These are phyloP conservation scores for Emydocephalus ijimae DNA, from an alignment of 2,113 vertebrate species.

Conservation along the genomic window DNA sequence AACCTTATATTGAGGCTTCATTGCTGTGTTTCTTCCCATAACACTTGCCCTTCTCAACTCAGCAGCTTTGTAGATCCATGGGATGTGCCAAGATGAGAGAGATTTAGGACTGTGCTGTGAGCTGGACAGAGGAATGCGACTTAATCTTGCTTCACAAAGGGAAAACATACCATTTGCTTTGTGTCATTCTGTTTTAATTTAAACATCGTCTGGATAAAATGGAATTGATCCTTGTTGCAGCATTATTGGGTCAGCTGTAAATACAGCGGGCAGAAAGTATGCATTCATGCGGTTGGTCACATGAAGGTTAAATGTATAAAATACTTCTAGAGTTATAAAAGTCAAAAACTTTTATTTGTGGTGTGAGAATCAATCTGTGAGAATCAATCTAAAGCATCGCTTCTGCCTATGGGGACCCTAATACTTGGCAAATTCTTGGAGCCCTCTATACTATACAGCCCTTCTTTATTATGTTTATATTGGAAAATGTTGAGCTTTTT, in stretches of 20 bases:
- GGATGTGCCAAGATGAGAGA: not conserved
- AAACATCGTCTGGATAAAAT: constrained; percentile 7
- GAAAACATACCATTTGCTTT: not conserved
- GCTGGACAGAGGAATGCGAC: not conserved
- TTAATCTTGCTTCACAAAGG: not conserved
- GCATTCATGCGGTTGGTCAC: not conserved
- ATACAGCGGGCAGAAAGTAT: not conserved
- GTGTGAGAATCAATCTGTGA: not conserved
- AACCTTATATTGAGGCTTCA: not conserved
- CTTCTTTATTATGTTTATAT: not conserved
- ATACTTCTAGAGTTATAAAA: not conserved
- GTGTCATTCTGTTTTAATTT: not conserved
- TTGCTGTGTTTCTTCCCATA: not conserved
- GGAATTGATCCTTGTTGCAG: not conserved
- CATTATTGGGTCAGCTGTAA: not conserved
- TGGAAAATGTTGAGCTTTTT: not conserved
- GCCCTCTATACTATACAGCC: not conserved
- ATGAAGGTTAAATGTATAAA: constrained; percentile 4
- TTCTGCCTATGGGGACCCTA: not conserved
- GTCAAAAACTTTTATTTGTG: constrained; percentile 19
- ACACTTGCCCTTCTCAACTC: not conserved
- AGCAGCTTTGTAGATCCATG: not conserved
- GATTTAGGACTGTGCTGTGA: not conserved
- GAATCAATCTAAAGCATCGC: not conserved
- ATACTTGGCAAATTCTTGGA: constrained; percentile 8